Percentiles rank a stretch among this genome's conserved stretches.
Conservation (phyloP, 1,140 invertebrate genomes). For the Cotesia glomerata region DNA sequence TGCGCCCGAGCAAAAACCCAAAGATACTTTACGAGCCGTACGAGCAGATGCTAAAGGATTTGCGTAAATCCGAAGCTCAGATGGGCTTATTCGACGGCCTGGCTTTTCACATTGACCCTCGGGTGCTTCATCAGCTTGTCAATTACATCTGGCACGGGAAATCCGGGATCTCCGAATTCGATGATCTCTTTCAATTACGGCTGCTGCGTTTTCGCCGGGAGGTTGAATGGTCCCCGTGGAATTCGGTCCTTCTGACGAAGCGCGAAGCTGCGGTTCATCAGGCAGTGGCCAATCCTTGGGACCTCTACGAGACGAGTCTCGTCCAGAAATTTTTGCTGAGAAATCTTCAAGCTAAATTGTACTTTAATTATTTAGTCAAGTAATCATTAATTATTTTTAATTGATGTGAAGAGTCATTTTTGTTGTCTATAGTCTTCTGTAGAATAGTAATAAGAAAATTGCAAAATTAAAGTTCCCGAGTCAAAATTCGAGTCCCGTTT, state of each 20-base stretch:
- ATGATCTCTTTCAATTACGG: slow-evolving; percentile 66
- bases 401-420: no score
- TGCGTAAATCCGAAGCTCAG: slow-evolving; percentile 65
- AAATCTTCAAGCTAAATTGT: slow-evolving; percentile 56
- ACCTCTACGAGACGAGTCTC: slow-evolving; percentile 50
- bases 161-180: slow-evolving; percentile 71
- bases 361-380: slow-evolving; percentile 36
- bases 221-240: slow-evolving; percentile 75
- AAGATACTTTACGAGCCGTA: slow-evolving; percentile 58
- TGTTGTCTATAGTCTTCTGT: no score
- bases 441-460: no score
- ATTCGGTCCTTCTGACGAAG: slow-evolving; percentile 69
- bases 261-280: slow-evolving; percentile 69
- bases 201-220: slow-evolving; percentile 67
- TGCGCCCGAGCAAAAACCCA: slow-evolving; percentile 28
- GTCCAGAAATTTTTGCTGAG: slow-evolving; percentile 49
- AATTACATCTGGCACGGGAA: slow-evolving; percentile 72
- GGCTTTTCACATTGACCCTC: slow-evolving; percentile 68
- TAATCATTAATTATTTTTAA: background rate
- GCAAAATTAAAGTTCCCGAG: no score
- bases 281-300: slow-evolving; percentile 36
- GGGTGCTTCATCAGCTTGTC: slow-evolving; percentile 70
- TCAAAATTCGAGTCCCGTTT: no score
- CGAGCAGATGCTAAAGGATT: slow-evolving; percentile 66
- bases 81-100: slow-evolving; percentile 60